Evolutionary conservation across 2,797 vertebrate genomes (phyloP).

Genomic region (Poecilia wingei): DNA sequence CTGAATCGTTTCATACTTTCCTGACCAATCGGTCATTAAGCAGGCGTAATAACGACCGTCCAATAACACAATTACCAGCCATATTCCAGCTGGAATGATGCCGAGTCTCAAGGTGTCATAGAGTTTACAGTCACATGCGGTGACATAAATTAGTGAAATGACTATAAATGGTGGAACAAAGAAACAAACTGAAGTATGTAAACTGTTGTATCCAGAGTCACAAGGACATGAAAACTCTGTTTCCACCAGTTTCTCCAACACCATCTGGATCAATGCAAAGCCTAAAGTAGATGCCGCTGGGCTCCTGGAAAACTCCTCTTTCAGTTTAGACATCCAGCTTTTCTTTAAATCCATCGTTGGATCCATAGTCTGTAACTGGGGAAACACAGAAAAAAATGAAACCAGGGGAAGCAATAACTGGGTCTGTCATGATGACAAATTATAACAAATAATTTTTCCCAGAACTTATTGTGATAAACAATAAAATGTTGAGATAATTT

Average conservation of each 20-base stretch:
- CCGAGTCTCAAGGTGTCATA: not conserved
- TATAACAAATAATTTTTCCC: too few species aligned
- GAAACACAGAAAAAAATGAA: not conserved
- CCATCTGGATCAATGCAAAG: not conserved
- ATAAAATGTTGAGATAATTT: too few species aligned
- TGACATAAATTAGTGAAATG: not conserved
- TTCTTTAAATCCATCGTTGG: not conserved
- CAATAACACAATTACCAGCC: not conserved
- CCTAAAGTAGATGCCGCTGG: not conserved
- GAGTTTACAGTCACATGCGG: not conserved
- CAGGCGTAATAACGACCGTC: conserved; percentile 1
- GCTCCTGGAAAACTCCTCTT: not conserved
- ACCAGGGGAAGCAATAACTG: not conserved
- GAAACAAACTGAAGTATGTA: not conserved
- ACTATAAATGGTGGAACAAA: not conserved
- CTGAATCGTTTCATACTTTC: not conserved
- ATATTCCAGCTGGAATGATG: not conserved
- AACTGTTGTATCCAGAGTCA: not conserved
- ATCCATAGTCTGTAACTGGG: not conserved
- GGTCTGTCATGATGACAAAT: too few species aligned
- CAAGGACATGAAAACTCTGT: conserved; percentile 9
- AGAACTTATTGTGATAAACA: too few species aligned
- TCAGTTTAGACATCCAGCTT: not conserved
- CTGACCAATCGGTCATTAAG: not conserved
- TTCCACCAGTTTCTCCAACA: conserved; percentile 1